Base-by-base conservation (phyloP, 2,888 invertebrate species). In the Idaea biselata region DNA sequence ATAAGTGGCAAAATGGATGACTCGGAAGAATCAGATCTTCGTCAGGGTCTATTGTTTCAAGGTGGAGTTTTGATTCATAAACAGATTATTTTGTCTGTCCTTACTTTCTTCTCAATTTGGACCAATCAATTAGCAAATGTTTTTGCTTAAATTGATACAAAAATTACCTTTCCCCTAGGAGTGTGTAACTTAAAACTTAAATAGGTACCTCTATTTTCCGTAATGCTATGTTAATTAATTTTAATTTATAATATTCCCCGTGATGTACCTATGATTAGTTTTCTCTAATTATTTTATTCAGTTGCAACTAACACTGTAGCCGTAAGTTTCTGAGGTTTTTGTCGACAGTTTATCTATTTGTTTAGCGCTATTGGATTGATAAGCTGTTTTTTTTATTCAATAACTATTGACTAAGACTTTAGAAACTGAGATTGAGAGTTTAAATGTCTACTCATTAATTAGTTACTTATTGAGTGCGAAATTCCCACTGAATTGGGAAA, bases 1-100 rank as follows among this genome's bases (percentile, higher is more conserved):
- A 31, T 55, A 17, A 25, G 16, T 18, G 58, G 57, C 11, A n/a
- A 53, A 60, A 17, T 31, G 53, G 58, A 58, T 61, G 58, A 61
- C 55, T 31, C 53, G 55, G 18, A 55, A 62, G 58, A 55, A 62
- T 62, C 58, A 58, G 54, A 62, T 62, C 58, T 62, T 62, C 58
- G 44, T 11, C 44, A 44, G 11, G 44, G 44, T 44, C 44, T 44
- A 44, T 44, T 44, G 44, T 44, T 58, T 31, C 25, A 58, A 58
- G 25, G 25, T 18, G n/a, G 25, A n/a, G 14, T 44, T 44, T 44
- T 44, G 11, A 44, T 44, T 44, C 5, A 44, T 44, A 44, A 32
- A 11, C 44, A 44, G 44, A 44, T 44, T 44, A 44, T 44, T 44
- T 44, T 44, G 11, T 11, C 44, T 44, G 44, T 44, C 44, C 44